These are phyloP conservation scores for Cyclophora albipunctata DNA, from an alignment of 2,888 invertebrate species.

Conservation along the genomic window DNA sequence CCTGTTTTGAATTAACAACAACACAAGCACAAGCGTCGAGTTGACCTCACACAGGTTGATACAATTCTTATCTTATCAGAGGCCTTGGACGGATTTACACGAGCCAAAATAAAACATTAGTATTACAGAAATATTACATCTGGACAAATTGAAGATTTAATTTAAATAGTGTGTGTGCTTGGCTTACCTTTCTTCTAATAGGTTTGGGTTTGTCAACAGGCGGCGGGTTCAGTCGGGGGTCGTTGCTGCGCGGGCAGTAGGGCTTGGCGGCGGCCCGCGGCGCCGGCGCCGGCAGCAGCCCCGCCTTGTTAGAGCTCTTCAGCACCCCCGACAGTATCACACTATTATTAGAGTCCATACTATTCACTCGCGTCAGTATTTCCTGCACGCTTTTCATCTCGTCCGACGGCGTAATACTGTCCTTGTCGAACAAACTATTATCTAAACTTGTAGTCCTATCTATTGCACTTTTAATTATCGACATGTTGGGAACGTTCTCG, in stretches of 20 bases:
- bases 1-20: neutral
- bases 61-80: constrained; percentile 33
- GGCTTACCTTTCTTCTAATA: constrained; percentile 69
- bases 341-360: constrained; percentile 71
- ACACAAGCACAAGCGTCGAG: constrained; percentile 1
- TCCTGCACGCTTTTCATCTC: constrained; percentile 67
- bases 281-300: constrained; percentile 24
- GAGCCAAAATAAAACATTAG: neutral
- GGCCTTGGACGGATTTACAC: constrained; percentile 26
- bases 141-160: too few species aligned
- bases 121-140: neutral
- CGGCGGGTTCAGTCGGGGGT: constrained; percentile 66
- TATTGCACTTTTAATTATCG: constrained; percentile 70
- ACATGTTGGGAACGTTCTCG: constrained; percentile 63
- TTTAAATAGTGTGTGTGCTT: neutral
- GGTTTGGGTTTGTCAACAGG: constrained; percentile 66
- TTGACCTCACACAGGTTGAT: constrained; percentile 14
- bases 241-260: constrained; percentile 39
- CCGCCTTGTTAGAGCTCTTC: constrained; percentile 40
- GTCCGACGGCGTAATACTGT: constrained; percentile 53
- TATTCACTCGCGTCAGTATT: constrained; percentile 68
- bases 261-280: constrained; percentile 21
- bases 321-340: constrained; percentile 66
- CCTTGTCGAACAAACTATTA: constrained; percentile 59
- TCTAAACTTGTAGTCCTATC: constrained; percentile 69